These are phyloP conservation scores for Notospermus geniculatus DNA, from an alignment of 1,140 invertebrate genomes.

Conservation along the genomic window DNA sequence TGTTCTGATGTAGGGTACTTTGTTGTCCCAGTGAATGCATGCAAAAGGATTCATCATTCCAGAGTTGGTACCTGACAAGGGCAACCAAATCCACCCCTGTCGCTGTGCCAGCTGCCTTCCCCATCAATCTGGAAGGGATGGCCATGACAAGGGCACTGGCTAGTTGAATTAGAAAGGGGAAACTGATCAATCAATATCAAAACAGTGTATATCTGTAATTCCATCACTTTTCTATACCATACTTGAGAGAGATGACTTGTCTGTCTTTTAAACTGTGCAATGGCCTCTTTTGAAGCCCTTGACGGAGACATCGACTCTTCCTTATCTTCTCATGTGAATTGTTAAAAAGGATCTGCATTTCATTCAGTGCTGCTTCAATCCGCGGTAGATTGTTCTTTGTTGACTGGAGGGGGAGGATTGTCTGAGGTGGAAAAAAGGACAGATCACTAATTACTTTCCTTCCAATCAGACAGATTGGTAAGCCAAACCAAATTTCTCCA, in stretches of 20 bases:
- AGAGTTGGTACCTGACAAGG: too few species aligned
- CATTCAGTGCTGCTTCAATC: conserved; percentile 26
- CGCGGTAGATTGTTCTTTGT: conserved; percentile 31
- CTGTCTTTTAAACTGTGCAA: conserved; percentile 22
- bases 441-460: not conserved
- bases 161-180: too few species aligned
- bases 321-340: not conserved
- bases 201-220: not conserved
- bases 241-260: not conserved
- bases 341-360: conserved; percentile 19
- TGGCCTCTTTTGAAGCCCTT: conserved; percentile 26
- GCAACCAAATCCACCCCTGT: too few species aligned
- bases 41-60: too few species aligned
- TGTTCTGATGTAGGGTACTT: too few species aligned
- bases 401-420: conserved; percentile 30
- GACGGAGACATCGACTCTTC: conserved; percentile 26
- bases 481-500: not conserved
- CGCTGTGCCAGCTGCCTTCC: too few species aligned
- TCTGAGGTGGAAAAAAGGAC: conserved; percentile 16
- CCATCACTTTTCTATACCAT: not conserved
- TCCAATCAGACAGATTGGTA: not conserved
- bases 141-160: too few species aligned
- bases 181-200: not conserved
- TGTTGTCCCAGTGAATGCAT: too few species aligned
- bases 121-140: too few species aligned